Conservation (phyloP, 2,113 vertebrate genomes). For the Megaceryle maxima region DNA sequence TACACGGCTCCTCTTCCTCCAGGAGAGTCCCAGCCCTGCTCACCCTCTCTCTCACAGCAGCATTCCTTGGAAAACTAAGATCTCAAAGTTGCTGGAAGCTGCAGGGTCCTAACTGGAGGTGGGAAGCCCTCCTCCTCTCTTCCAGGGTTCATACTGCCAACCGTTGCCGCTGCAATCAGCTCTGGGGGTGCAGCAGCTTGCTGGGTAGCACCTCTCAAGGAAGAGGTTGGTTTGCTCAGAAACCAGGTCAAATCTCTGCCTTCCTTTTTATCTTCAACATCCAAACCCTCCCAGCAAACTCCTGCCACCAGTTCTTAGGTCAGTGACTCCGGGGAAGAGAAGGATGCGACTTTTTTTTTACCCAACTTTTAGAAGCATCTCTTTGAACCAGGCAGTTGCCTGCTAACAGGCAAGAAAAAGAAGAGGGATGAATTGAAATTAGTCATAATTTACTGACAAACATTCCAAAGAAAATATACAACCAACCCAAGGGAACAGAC, state of each 20-base stretch:
- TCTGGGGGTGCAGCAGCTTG: not conserved
- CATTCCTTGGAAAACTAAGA: not conserved
- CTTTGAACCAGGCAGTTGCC: not conserved
- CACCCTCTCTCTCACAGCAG: not conserved
- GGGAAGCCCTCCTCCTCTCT: not conserved
- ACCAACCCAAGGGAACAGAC: not conserved
- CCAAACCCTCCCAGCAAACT: not conserved
- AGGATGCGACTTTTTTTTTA: not conserved
- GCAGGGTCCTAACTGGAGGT: not conserved
- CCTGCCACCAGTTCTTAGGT: not conserved
- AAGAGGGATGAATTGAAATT: not conserved
- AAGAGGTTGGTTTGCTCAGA: not conserved
- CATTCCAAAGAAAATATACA: not conserved
- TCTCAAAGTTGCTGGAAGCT: too few relatives aligned
- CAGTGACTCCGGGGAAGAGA: not conserved
- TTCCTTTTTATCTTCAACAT: not conserved
- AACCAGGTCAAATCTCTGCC: not conserved
- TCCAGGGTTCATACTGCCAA: not conserved
- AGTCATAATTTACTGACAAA: not conserved
- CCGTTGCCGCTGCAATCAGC: too few relatives aligned
- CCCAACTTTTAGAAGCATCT: not conserved
- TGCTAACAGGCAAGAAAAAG: not conserved
- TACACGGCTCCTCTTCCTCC: fast-evolving
- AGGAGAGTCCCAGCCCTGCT: not conserved
- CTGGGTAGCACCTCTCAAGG: not conserved